These are phyloP conservation scores for Andrena chrysosceles DNA, from an alignment of 2,888 invertebrate genomes.

Conservation along the genomic window DNA sequence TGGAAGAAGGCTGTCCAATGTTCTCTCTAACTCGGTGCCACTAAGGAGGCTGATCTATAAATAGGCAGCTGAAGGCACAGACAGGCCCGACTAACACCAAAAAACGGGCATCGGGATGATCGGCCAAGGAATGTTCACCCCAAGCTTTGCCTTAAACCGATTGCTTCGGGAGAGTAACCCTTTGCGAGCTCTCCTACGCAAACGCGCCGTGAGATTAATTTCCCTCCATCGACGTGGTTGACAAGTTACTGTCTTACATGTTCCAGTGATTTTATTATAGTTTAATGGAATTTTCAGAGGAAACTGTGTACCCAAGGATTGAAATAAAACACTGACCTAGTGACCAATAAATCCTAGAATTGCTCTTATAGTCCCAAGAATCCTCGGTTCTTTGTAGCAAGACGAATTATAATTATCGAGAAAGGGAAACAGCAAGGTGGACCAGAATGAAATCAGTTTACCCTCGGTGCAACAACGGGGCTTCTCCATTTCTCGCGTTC, in stretches of 20 bases:
- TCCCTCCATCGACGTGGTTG: neutral
- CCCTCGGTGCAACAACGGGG: conserved; percentile 12
- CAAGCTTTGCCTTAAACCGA: conserved; percentile 28
- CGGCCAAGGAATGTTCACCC: conserved; percentile 79
- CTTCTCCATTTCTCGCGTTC: conserved; percentile 38
- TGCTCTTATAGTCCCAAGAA: too few relatives aligned
- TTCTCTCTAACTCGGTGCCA: conserved; percentile 67
- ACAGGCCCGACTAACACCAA: conserved; percentile 72
- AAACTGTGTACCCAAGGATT: too few relatives aligned
- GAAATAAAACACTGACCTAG: too few relatives aligned
- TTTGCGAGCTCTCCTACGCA: neutral
- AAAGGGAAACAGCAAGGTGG: neutral
- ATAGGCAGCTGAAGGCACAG: conserved; percentile 72
- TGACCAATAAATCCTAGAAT: too few relatives aligned
- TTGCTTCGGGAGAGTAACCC: conserved; percentile 4
- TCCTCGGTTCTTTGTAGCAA: too few relatives aligned
- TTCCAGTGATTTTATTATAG: too few relatives aligned
- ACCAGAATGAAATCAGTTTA: conserved; percentile 45
- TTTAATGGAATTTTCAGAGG: too few relatives aligned
- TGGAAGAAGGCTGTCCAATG: conserved; percentile 66
- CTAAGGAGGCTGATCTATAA: conserved; percentile 75
- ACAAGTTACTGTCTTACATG: too few relatives aligned
- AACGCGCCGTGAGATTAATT: neutral
- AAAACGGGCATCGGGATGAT: conserved; percentile 75
- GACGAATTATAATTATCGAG: conserved; percentile 13